Evolutionary conservation across 2,113 vertebrate genomes (phyloP).

Genomic region (Chionis minor): DNA sequence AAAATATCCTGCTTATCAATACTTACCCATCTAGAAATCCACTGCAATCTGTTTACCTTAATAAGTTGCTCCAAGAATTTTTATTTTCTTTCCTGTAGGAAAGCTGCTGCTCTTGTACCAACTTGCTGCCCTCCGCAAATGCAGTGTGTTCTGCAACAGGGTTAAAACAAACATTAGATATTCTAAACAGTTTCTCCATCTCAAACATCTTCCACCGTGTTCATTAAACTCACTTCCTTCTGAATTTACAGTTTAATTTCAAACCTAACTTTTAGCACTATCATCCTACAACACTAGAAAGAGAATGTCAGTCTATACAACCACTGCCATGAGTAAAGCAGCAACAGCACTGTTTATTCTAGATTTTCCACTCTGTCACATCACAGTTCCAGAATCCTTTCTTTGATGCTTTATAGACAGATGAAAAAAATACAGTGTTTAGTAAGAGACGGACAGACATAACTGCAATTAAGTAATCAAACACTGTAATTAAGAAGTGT

Average conservation of each 20-base stretch:
- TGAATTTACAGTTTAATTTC: background rate
- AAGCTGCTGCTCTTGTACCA: background rate
- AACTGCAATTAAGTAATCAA: background rate
- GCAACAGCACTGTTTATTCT: background rate
- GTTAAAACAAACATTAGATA: background rate
- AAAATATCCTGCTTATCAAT: background rate
- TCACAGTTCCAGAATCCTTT: background rate
- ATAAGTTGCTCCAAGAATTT: slow-evolving; percentile 26
- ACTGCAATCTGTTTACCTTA: slow-evolving; percentile 61
- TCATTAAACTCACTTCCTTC: background rate
- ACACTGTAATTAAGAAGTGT: background rate
- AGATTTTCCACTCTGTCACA: background rate
- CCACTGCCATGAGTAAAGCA: background rate
- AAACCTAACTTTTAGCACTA: background rate
- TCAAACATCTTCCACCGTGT: background rate
- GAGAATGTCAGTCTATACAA: background rate
- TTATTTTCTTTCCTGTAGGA: background rate
- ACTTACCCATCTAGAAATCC: slow-evolving; percentile 73
- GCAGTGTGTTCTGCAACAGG: slow-evolving; percentile 27
- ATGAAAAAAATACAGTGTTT: background rate
- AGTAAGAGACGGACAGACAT: background rate
- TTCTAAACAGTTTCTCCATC: background rate
- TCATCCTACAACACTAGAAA: background rate
- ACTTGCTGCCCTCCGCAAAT: background rate
- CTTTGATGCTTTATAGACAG: background rate